phyloP scores from a whole-genome alignment of 2,113 vertebrate species.

The Tragelaphus buxtoni region DNA sequence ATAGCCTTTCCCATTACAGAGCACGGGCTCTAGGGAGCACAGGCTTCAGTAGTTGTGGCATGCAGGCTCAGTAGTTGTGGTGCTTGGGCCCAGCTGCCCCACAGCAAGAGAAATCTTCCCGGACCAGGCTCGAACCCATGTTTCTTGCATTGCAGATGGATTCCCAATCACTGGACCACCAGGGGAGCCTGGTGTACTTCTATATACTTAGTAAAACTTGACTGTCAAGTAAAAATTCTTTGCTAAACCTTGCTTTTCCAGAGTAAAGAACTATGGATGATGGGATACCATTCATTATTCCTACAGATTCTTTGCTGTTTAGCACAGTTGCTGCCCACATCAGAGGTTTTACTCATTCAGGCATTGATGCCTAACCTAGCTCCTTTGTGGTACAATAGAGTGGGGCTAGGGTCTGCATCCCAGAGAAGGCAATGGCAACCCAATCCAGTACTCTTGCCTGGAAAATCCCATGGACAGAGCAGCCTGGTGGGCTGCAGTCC shows the following conservation, averaged over 20 bases:
- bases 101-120: background rate
- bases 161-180: background rate
- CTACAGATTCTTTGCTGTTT: conserved; percentile 9
- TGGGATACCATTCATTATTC: background rate
- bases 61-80: background rate
- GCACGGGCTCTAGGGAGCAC: background rate
- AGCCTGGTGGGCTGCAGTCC: too few relatives aligned
- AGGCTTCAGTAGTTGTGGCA: background rate
- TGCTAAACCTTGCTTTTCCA: conserved; percentile 19
- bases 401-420: background rate
- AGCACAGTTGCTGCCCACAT: background rate
- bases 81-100: background rate
- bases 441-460: too few relatives aligned
- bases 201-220: conserved; percentile 13
- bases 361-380: background rate
- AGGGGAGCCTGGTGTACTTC: background rate
- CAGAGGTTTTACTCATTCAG: background rate
- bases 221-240: background rate
- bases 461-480: too few relatives aligned
- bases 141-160: background rate
- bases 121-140: background rate
- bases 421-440: too few relatives aligned
- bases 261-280: background rate
- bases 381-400: background rate
- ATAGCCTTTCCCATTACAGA: background rate